Evolutionary conservation across 2,113 vertebrate species (phyloP).

Genomic region (Nasalis larvatus): DNA sequence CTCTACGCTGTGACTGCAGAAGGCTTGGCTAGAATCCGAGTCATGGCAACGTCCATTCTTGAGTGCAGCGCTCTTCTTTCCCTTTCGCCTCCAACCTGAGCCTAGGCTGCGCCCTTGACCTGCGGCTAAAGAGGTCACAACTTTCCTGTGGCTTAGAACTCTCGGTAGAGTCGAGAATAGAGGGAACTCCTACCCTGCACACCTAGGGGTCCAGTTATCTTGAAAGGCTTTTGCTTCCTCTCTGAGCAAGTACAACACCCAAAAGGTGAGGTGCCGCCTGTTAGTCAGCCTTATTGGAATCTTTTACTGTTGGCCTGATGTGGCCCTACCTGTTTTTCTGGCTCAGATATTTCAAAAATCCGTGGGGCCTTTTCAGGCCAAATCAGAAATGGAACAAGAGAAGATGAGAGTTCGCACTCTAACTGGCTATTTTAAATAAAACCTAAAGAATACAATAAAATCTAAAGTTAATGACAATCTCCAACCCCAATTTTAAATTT

Average conservation of each 20-base stretch:
- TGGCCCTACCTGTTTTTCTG: background rate
- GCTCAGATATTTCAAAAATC: background rate
- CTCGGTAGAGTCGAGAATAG: too few species aligned
- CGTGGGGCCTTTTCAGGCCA: background rate
- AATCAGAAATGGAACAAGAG: too few species aligned
- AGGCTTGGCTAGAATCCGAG: constrained; percentile 87
- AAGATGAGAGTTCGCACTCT: background rate
- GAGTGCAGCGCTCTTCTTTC: background rate
- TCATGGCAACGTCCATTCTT: constrained; percentile 72
- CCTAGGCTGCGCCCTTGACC: background rate
- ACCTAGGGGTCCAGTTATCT: background rate
- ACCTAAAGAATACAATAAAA: background rate
- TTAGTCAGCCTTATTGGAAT: background rate
- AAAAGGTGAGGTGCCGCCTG: background rate
- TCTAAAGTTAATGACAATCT: background rate
- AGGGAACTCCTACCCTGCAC: background rate
- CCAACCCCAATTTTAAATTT: too few species aligned
- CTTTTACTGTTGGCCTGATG: too few species aligned
- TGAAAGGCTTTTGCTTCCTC: background rate
- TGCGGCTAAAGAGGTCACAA: background rate
- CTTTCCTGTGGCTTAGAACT: background rate
- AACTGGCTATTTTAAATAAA: background rate
- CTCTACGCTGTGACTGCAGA: constrained; percentile 87
- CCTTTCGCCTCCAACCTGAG: background rate
- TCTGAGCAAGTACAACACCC: background rate